These are phyloP conservation scores for Eleginops maclovinus DNA, from an alignment of 2,113 vertebrate genomes.

Conservation along the genomic window DNA sequence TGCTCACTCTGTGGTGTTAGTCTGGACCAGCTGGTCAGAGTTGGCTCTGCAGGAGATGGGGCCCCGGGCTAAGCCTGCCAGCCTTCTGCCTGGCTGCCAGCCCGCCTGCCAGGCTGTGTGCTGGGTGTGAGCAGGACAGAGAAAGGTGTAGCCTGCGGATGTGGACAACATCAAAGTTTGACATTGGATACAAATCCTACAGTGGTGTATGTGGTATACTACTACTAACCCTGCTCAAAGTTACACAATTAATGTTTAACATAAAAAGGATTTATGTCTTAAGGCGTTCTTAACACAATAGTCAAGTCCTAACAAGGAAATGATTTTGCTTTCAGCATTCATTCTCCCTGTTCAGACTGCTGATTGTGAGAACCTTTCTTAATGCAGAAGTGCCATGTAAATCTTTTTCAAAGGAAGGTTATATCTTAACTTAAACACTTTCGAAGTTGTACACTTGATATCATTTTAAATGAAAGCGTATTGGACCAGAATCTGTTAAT, in stretches of 20 bases:
- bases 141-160: conserved; percentile 68
- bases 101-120: conserved; percentile 73
- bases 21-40: conserved; percentile 75
- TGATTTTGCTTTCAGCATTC: not conserved
- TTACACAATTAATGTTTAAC: not conserved
- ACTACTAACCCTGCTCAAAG: not conserved
- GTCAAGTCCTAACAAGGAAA: not conserved
- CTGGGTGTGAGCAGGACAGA: conserved; percentile 66
- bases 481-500: not conserved
- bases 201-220: conserved; percentile 30
- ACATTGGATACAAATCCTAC: conserved; percentile 38
- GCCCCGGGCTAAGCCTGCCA: conserved; percentile 73
- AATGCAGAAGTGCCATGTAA: not conserved
- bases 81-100: conserved; percentile 68
- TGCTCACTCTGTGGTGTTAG: conserved; percentile 60
- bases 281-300: too few relatives aligned
- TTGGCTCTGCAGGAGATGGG: conserved; percentile 69
- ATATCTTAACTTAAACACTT: not conserved
- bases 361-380: not conserved
- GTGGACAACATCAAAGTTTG: conserved; percentile 63
- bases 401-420: not conserved
- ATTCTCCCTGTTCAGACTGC: not conserved
- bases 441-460: not conserved
- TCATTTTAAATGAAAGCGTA: not conserved
- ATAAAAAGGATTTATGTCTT: not conserved